Evolutionary conservation across 2,888 invertebrate genomes (phyloP).

Genomic region (Anthrax anthrax): DNA sequence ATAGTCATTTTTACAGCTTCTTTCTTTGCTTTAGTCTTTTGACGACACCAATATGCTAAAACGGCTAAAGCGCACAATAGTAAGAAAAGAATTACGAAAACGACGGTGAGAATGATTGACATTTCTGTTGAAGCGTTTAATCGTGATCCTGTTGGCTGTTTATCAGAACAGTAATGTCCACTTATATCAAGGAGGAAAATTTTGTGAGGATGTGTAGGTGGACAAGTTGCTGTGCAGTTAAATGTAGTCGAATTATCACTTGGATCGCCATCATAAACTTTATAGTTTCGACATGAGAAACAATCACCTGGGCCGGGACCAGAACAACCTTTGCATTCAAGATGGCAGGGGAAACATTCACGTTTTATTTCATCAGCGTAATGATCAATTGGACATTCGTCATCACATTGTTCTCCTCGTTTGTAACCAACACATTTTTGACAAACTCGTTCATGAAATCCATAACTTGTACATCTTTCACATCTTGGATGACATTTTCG

Average conservation of each 20-base stretch:
- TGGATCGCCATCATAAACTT: conserved; percentile 47
- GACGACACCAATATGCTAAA: conserved; percentile 43
- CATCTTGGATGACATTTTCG: conserved; percentile 83
- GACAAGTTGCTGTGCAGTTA: conserved; percentile 75
- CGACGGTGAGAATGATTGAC: conserved; percentile 28
- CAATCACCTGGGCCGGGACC: conserved; percentile 68
- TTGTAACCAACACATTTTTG: conserved; percentile 75
- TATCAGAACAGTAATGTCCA: conserved; percentile 66
- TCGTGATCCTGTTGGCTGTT: conserved; percentile 24
- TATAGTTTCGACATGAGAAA: conserved; percentile 59
- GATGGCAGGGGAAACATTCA: conserved; percentile 60
- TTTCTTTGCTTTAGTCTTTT: conserved; percentile 73
- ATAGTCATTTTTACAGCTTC: conserved; percentile 86
- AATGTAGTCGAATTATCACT: conserved; percentile 53
- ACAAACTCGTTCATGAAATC: conserved; percentile 75
- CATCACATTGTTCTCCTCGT: conserved; percentile 78
- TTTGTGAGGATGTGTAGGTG: conserved; percentile 59
- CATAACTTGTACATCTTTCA: conserved; percentile 74
- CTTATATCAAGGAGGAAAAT: conserved; percentile 56
- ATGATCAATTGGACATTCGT: conserved; percentile 73
- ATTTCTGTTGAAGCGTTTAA: conserved; percentile 23
- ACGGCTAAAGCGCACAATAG: conserved; percentile 40
- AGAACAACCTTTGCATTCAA: conserved; percentile 71
- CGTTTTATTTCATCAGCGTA: conserved; percentile 61
- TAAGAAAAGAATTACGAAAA: conserved; percentile 27